Base-by-base conservation (phyloP, 2,888 invertebrate species). In the Leucozona laternaria region DNA sequence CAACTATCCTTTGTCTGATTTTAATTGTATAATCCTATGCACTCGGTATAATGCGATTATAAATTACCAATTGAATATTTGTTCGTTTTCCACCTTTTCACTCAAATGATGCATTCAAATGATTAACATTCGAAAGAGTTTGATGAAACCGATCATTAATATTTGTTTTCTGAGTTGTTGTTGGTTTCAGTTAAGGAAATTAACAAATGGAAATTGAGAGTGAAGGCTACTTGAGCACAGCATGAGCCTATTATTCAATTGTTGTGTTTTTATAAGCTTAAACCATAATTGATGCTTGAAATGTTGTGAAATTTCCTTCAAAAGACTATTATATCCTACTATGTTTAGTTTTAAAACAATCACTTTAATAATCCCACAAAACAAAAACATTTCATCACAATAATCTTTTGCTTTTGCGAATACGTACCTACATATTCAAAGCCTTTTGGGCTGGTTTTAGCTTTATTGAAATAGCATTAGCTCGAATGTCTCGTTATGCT, bases 401-500 rank as follows among this genome's bases (percentile, higher is more conserved):
- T 22, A 22, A n/a, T 43, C 2, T 17, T 25, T 22, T 28, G n/a
- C 43, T 25, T 45, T 62, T n/a, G 28, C n/a, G 31, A 57, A 57
- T 34, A 57, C n/a, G n/a, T n/a, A n/a, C n/a, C n/a, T 17, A 31
- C n/a, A 31, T n/a, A 28, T 28, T 7, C 31, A 31, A 8, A 31
- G 57, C 17, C 43, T n/a, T 62, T 62, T n/a, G 43, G 20, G 43
- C 11, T 62, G 28, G n/a, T 28, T 62, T 28, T 25, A 20, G 43
- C 5, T 62, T 62, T 43, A 60, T 60, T 60, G 40, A 43, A 40
- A 45, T 62, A 17, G 62, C 62, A 20, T 62, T 62, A n/a, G n/a
- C 28, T 43, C n/a, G 22, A 60, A 20, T 13, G n/a, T 43, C 25
- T 43, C 25, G 2, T 55, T 25, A 2, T 25, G 43, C 43, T 62